phyloP scores from a whole-genome alignment of 2,888 invertebrate species.

The Hololepta plana region DNA sequence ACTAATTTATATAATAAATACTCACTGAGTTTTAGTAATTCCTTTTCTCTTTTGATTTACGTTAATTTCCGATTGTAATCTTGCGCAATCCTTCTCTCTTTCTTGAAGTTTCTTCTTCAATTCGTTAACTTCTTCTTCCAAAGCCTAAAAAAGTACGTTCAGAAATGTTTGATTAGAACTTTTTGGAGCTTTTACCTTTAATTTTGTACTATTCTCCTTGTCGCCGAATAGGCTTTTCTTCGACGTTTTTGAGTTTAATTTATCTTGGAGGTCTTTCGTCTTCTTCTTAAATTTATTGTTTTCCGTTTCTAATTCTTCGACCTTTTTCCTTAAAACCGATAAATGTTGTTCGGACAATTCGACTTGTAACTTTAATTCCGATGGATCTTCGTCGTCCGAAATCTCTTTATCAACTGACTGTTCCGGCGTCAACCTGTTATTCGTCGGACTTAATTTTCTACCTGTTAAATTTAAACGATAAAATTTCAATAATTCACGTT shows the following conservation, averaged over 20 bases:
- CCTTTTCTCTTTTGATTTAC: constrained; percentile 41
- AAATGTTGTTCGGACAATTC: constrained; percentile 86
- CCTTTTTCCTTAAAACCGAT: constrained; percentile 61
- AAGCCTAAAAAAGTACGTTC: constrained; percentile 26
- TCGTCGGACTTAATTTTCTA: constrained; percentile 48
- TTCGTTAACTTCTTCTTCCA: constrained; percentile 57
- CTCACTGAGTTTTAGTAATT: constrained; percentile 45
- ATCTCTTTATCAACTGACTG: constrained; percentile 49
- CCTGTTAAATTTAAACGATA: constrained; percentile 25
- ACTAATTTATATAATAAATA: constrained; percentile 10
- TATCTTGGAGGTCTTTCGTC: constrained; percentile 59
- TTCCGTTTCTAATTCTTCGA: constrained; percentile 68
- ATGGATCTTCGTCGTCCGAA: constrained; percentile 63
- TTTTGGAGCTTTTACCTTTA: background rate
- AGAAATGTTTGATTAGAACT: no score
- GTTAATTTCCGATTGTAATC: constrained; percentile 52
- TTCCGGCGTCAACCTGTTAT: constrained; percentile 44
- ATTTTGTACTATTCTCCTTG: no score
- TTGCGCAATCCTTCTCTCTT: constrained; percentile 66
- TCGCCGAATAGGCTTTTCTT: constrained; percentile 17
- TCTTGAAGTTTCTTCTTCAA: constrained; percentile 60
- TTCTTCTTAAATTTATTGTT: constrained; percentile 55
- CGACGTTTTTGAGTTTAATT: constrained; percentile 32
- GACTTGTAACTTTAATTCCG: constrained; percentile 66
- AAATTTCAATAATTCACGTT: constrained; percentile 5